Base-by-base conservation (phyloP, 2,797 vertebrate species). In the Acanthis flammea region DNA sequence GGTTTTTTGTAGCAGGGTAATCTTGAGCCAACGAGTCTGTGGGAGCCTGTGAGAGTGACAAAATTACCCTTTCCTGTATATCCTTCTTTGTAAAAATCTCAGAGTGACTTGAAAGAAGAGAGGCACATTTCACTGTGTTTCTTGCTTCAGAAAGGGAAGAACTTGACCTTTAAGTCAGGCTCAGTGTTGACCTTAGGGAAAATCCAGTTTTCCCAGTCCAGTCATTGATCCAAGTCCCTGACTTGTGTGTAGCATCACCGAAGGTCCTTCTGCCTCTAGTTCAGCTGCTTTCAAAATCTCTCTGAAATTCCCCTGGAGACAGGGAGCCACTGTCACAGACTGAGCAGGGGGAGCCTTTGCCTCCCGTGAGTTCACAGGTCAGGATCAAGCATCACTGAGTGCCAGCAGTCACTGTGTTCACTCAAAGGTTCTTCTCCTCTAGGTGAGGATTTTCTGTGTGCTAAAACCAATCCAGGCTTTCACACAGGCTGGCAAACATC, bases 391-490 rank as follows among this genome's bases (percentile, higher is more conserved):
- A 7, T 16, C 16, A 4, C 66, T 45, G 62, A 0, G 0, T 22
- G 35, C 18, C n/a, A 65, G 54, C 19, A 63, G 3, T 75, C 58
- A 2, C 78, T 2, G 0, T 3, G 0, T 22, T 75, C 4, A 1
- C 30, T 42, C 39, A 22, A 24, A 53, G 42, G 14, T 33, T 11
- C 10, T 62, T 79, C 30, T 71, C 23, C 48, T 68, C 35, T 24
- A 24, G 39, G 4, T 65, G 51, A 91, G 35, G 42, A 22, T 61
- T 75, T 78, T 50, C 55, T 79, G 0, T 7, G 3, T 17, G 17
- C 27, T 87, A 42, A 70, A 88, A 62, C 12, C 27, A 25, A 1
- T 19, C 39, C n/a, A 39, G 47, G 35, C 19, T 67, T 89, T 71
- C 62, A 28, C 11, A 6, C 0, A 8, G 19, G 28, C 37, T 62